Percentiles rank a stretch among this genome's conserved stretches.
Conservation (phyloP, 2,797 vertebrate genomes). For the Pseudomugil tenellus region DNA sequence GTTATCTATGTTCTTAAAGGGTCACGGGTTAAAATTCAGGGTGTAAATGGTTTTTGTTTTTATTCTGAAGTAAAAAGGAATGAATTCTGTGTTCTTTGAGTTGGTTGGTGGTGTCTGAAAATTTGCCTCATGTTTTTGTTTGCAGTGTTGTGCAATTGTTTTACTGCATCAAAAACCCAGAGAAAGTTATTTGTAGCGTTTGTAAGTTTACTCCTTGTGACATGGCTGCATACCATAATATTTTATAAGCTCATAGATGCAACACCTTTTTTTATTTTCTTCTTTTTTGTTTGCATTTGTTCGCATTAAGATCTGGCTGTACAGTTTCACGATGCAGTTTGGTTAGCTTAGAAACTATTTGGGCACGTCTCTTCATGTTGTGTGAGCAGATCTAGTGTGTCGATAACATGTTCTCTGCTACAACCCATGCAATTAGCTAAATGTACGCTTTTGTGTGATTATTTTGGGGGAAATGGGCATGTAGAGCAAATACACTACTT, state of each 20-base stretch:
- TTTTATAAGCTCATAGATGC: background rate
- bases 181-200: too few relatives aligned
- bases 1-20: background rate
- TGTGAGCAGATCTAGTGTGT: background rate
- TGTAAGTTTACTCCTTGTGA: background rate
- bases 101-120: too few relatives aligned
- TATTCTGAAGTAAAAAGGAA: too few relatives aligned
- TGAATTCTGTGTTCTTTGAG: too few relatives aligned
- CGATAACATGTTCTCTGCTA: too few relatives aligned
- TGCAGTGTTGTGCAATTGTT: too few relatives aligned
- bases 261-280: background rate
- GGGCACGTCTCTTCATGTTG: background rate
- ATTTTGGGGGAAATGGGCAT: background rate
- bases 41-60: too few relatives aligned
- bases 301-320: background rate
- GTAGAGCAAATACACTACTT: background rate
- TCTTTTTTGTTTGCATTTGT: background rate
- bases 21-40: background rate
- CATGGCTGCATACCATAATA: background rate
- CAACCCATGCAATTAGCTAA: too few relatives aligned
- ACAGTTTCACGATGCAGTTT: background rate
- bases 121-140: too few relatives aligned
- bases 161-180: too few relatives aligned
- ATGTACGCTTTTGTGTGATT: background rate
- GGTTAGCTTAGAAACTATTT: background rate